Evolutionary conservation across 1,140 invertebrate species (phyloP).

Genomic region (Hylaeus volcanicus): DNA sequence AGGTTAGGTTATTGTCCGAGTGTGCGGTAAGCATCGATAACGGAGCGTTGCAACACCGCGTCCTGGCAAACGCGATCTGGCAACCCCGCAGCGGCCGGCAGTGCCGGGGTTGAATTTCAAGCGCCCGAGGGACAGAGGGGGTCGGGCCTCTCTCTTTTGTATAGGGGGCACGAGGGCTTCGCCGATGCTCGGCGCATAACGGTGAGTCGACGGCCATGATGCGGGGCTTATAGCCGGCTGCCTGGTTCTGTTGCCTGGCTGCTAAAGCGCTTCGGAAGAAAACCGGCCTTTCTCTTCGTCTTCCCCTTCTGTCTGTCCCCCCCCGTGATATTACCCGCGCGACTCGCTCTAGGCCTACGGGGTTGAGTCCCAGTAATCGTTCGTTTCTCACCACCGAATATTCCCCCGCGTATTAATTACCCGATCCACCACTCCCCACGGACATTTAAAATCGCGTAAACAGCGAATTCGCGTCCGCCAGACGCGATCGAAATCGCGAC

Average conservation of each 20-base stretch:
- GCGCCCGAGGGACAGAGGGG: constrained; percentile 73
- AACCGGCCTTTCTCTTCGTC: constrained; percentile 69
- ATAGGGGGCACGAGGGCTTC: constrained; percentile 75
- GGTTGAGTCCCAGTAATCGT: constrained; percentile 50
- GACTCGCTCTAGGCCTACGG: constrained; percentile 16
- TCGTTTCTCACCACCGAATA: constrained; percentile 49
- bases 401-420: constrained; percentile 42
- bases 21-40: constrained; percentile 58
- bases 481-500: background rate
- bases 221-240: constrained; percentile 64
- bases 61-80: constrained; percentile 48
- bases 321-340: constrained; percentile 11
- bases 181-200: constrained; percentile 70
- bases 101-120: constrained; percentile 78
- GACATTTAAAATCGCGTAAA: constrained; percentile 13
- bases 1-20: constrained; percentile 54
- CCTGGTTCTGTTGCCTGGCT: constrained; percentile 59
- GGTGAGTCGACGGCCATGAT: constrained; percentile 73
- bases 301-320: constrained; percentile 14
- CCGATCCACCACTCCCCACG: background rate
- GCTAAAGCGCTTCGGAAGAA: constrained; percentile 68
- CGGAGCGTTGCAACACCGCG: constrained; percentile 41
- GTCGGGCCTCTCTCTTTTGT: constrained; percentile 72
- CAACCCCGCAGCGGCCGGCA: constrained; percentile 59
- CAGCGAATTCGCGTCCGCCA: background rate